phyloP scores from a whole-genome alignment of 2,113 vertebrate species.

The Machaerirhynchus nigripectus region DNA sequence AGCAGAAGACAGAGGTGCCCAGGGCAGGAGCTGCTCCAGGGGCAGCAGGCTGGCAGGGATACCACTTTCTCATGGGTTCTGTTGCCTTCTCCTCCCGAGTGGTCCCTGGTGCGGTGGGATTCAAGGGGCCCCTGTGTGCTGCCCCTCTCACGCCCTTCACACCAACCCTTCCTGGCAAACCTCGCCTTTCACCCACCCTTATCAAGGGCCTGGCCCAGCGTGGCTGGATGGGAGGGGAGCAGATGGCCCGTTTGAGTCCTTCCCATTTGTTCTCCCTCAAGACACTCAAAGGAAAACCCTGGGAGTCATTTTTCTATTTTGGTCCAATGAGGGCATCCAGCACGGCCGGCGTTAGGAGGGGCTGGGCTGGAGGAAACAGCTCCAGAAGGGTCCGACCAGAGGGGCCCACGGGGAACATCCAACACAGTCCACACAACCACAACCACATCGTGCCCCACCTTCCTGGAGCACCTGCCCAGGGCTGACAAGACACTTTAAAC shows the following conservation, averaged over 20 bases:
- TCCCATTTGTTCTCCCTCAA: not conserved
- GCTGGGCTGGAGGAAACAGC: not conserved
- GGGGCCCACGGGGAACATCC: not conserved
- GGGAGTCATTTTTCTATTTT: constrained; percentile 9
- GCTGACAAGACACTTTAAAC: not conserved
- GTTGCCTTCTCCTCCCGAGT: not conserved
- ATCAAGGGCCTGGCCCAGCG: not conserved
- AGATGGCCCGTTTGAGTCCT: not conserved
- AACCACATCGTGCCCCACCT: not conserved
- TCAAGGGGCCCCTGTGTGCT: not conserved
- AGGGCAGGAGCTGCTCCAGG: not conserved
- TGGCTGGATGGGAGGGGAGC: constrained; percentile 37
- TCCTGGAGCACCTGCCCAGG: not conserved
- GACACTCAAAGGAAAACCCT: constrained; percentile 21
- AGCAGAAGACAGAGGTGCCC: not conserved
- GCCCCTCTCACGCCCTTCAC: not conserved
- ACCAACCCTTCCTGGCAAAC: not conserved
- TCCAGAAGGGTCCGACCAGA: not conserved
- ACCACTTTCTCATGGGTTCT: not conserved
- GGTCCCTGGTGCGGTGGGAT: not conserved
- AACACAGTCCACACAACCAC: not conserved
- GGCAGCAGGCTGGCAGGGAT: not conserved
- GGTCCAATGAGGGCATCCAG: not conserved
- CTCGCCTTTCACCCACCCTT: not conserved
- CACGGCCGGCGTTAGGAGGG: rapidly evolving